Base-by-base conservation (phyloP, 2,113 vertebrate species). In the Willisornis vidua region DNA sequence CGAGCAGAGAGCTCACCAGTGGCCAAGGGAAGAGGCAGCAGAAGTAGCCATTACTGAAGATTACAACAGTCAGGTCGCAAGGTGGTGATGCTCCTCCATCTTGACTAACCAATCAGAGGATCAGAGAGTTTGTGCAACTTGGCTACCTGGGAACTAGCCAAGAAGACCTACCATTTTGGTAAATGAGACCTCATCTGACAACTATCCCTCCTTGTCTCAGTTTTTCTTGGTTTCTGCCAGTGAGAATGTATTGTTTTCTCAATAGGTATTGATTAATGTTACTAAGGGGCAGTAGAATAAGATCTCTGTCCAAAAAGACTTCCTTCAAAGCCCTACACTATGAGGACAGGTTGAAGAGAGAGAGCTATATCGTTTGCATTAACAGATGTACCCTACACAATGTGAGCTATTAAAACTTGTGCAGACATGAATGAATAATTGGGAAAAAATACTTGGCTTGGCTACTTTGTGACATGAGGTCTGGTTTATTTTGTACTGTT, bases 21-120 rank as follows among this genome's bases (percentile, higher is more conserved):
- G 97, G 96, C 97, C 97, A 55, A 98, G 93, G 73, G 98, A 95
- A n/a, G 97, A 94, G 6, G 89, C 90, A 72, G 48, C 85, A 71
- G 14, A 97, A 94, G 87, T 92, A 66, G 92, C 98, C 10, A 98
- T 99, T 94, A 99, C 99, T 10, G 99, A 99, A 97, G 99, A 99
- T 98, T 99, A 99, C 95, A 98, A 99, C 7, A 99, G 99, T 96
- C 99, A 99, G 93, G 99, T 99, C 25, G 98, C 98, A 74, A 98
- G 98, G 82, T 99, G 99, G 99, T 99, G 98, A 99, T 90, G 63
- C 62, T 74, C 41, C 52, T 79, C 35, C 39, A 3, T 58, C 91
- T 79, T 85, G 59, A 57, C 52, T 83, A 28, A 67, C 52, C 0
- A 3, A 6, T 33, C 58, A 89, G 75, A 70, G 46, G 31, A 83